Evolutionary conservation across 2,888 invertebrate genomes (phyloP).

Genomic region (Aspidapion aeneum): DNA sequence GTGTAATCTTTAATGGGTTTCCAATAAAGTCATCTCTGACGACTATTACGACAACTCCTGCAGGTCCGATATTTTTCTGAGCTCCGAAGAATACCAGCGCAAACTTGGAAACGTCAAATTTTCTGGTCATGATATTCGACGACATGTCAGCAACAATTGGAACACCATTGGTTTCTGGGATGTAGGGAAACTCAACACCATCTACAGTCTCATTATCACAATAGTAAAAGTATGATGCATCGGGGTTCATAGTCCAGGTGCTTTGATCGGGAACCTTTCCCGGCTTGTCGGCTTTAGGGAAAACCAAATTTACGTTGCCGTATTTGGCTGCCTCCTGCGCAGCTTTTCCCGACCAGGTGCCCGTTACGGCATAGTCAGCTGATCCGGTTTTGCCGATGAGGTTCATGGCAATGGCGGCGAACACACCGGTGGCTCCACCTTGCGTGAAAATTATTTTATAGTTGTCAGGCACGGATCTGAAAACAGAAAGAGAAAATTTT

Average conservation of each 20-base stretch:
- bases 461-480: conserved; percentile 83
- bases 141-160: conserved; percentile 97
- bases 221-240: conserved; percentile 94
- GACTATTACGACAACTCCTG: conserved; percentile 90
- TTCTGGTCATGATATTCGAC: conserved; percentile 89
- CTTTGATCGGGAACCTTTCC: conserved; percentile 70
- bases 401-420: conserved; percentile 90
- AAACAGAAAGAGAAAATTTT: conserved; percentile 40
- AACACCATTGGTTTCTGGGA: conserved; percentile 73
- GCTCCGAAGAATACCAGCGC: conserved; percentile 94
- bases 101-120: conserved; percentile 88
- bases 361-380: conserved; percentile 84
- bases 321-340: conserved; percentile 94
- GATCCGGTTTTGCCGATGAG: conserved; percentile 73
- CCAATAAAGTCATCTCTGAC: conserved; percentile 89
- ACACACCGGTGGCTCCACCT: conserved; percentile 96
- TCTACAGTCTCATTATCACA: conserved; percentile 98
- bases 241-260: conserved; percentile 79
- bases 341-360: conserved; percentile 93
- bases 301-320: conserved; percentile 81
- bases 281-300: conserved; percentile 70
- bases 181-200: conserved; percentile 83
- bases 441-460: conserved; percentile 91
- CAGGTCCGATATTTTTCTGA: conserved; percentile 97
- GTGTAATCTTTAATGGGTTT: conserved; percentile 70